phyloP scores from a whole-genome alignment of 1,140 invertebrate species.

The Drosophila aff. region DNA sequence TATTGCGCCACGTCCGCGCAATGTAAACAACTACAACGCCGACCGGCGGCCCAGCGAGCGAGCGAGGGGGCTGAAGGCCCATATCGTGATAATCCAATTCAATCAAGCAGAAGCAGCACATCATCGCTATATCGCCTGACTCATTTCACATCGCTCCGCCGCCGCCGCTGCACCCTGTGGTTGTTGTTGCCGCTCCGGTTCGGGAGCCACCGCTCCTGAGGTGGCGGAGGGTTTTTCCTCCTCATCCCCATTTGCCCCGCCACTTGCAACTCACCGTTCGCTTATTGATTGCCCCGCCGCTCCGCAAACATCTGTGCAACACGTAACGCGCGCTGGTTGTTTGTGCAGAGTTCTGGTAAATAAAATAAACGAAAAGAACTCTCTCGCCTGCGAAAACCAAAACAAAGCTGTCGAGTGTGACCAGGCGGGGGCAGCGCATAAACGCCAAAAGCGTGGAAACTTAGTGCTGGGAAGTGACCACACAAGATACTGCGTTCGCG shows the following conservation, averaged over 20 bases:
- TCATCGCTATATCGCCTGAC: constrained; percentile 41
- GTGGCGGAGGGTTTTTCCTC: background rate
- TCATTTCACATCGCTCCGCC: constrained; percentile 20
- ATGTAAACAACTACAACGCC: constrained; percentile 63
- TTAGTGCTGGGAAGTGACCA: background rate
- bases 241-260: too few relatives aligned
- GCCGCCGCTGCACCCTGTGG: constrained; percentile 1
- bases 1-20: constrained; percentile 73
- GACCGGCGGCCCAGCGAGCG: constrained; percentile 1
- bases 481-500: background rate
- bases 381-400: constrained; percentile 31
- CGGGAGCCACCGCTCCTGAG: constrained; percentile 1
- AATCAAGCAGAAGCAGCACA: constrained; percentile 25
- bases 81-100: constrained; percentile 55
- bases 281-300: constrained; percentile 40
- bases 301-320: constrained; percentile 64
- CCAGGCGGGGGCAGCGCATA: background rate
- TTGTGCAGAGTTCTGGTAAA: constrained; percentile 57
- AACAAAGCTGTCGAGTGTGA: constrained; percentile 36
- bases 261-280: constrained; percentile 33
- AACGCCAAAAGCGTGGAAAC: background rate
- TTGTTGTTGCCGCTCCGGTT: constrained; percentile 36
- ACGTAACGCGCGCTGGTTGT: constrained; percentile 35
- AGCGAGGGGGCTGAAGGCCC: constrained; percentile 6
- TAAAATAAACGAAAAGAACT: constrained; percentile 57